Conservation (phyloP, 2,888 invertebrate genomes). For the Adelphocoris suturalis region DNA sequence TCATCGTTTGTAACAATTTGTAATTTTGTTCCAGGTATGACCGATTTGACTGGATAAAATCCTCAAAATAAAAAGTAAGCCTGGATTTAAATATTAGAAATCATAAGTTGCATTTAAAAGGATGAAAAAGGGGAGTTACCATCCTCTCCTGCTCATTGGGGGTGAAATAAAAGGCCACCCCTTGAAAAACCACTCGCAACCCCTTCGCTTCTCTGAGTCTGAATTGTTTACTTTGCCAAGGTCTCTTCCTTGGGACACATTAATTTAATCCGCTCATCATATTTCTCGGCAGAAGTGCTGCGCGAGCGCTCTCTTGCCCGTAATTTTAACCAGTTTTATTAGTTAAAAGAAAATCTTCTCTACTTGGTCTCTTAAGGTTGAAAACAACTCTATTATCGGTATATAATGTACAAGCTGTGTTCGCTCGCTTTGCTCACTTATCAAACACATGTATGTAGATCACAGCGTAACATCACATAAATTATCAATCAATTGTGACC, state of each 20-base stretch:
- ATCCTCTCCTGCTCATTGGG: not conserved
- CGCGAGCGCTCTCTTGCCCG: not conserved
- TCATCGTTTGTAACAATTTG: no score
- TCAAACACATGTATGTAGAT: no score
- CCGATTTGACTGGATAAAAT: no score
- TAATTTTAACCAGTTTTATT: not conserved
- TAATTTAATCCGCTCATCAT: constrained; percentile 36
- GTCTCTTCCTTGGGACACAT: not conserved
- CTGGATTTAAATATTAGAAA: no score
- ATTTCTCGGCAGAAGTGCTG: not conserved
- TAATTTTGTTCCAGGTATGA: no score
- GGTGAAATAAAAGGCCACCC: not conserved
- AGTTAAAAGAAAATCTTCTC: not conserved
- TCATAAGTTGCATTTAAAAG: no score
- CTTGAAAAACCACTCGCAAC: not conserved
- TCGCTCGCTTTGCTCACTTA: no score
- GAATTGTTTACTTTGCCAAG: not conserved
- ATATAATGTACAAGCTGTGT: no score
- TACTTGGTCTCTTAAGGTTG: not conserved
- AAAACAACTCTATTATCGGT: no score
- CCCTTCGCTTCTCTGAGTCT: not conserved
- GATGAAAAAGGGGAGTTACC: not conserved
- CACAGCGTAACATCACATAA: no score
- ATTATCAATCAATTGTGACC: no score
- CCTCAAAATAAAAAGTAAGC: no score